These are phyloP conservation scores for Melanerpes aurifrons DNA, from an alignment of 2,113 vertebrate genomes.

Conservation along the genomic window DNA sequence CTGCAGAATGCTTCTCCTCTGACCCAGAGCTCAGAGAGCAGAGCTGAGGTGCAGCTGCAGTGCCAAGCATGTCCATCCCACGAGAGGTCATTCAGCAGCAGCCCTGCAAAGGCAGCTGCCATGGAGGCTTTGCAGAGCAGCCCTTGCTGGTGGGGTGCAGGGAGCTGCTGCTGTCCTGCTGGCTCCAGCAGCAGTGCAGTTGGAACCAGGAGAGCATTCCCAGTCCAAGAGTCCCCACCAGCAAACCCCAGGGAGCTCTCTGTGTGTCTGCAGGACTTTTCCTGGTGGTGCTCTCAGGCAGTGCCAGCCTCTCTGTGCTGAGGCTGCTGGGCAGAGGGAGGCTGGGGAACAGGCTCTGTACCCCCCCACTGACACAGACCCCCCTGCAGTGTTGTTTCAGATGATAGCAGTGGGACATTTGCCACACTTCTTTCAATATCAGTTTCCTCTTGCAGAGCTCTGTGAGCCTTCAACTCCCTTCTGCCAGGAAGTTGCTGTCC, in stretches of 20 bases:
- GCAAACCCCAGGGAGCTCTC: constrained; percentile 22
- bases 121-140: background rate
- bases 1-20: background rate
- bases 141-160: background rate
- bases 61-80: background rate
- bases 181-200: background rate
- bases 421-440: background rate
- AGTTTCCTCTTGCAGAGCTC: background rate
- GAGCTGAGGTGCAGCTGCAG: background rate
- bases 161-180: background rate
- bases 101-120: background rate
- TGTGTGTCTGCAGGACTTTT: constrained; percentile 32
- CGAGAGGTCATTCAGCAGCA: background rate
- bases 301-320: background rate
- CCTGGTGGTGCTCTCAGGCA: constrained; percentile 7
- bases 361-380: background rate
- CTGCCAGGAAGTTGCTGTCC: background rate
- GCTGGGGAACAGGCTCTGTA: constrained; percentile 1
- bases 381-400: background rate
- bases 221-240: constrained; percentile 18
- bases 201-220: constrained; percentile 34
- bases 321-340: background rate
- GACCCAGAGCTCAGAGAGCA: background rate
- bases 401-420: background rate
- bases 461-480: background rate